These are phyloP conservation scores for Euschistus heros DNA, from an alignment of 1,140 invertebrate genomes.

Conservation along the genomic window DNA sequence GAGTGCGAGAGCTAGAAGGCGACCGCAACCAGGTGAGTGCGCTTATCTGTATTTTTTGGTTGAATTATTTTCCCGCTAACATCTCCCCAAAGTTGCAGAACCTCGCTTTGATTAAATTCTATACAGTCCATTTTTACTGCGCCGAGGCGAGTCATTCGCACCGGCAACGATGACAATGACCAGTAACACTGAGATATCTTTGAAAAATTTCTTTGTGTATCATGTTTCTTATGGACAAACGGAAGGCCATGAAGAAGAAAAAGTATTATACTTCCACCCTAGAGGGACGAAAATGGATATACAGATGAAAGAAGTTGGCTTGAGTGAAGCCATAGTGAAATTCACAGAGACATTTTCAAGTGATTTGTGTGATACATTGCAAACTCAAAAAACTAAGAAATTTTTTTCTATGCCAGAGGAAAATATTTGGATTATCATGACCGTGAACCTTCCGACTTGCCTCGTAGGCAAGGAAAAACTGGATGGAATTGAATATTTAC, in stretches of 20 bases:
- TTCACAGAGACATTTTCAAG: constrained; percentile 52
- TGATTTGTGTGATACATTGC: constrained; percentile 59
- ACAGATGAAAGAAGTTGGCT: constrained; percentile 79
- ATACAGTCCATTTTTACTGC: no score
- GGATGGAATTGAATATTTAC: constrained; percentile 55
- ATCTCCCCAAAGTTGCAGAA: no score
- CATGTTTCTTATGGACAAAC: constrained; percentile 26
- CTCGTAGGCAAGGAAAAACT: constrained; percentile 49
- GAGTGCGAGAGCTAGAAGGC: no score
- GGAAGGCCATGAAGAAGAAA: constrained; percentile 53
- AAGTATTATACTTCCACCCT: constrained; percentile 80
- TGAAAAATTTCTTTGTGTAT: constrained; percentile 31
- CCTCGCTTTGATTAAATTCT: no score
- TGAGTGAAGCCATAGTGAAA: constrained; percentile 84
- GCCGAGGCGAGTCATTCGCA: no score
- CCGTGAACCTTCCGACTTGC: constrained; percentile 55
- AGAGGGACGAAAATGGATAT: constrained; percentile 61
- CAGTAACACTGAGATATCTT: constrained; percentile 23
- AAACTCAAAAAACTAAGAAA: constrained; percentile 80
- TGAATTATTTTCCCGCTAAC: no score
- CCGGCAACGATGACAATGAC: constrained; percentile 13
- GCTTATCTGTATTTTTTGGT: no score
- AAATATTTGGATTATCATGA: constrained; percentile 83
- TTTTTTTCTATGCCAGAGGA: constrained; percentile 76
- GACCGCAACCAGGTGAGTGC: no score